Base-by-base conservation (phyloP, 2,888 invertebrate species). In the Lydus trimaculatus region DNA sequence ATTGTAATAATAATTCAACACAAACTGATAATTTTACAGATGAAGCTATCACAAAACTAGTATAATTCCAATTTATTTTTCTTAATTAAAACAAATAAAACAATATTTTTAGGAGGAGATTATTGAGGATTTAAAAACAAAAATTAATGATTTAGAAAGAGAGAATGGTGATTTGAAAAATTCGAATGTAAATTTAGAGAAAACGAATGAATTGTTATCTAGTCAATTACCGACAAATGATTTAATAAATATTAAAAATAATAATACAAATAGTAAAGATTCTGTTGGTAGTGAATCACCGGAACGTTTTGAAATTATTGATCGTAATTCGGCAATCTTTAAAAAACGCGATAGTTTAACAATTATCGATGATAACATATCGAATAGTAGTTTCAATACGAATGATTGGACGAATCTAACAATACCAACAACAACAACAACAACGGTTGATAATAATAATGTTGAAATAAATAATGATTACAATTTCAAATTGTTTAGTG, bases 281-380 rank as follows among this genome's bases (percentile, higher is more conserved):
- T 78, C 82, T 36, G 78, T 89, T 0, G 87, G 88, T 62, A 89
- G 89, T 76, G 87, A 86, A 0, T 89, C 90, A 0, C 90, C 89
- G 0, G 90, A 90, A 74, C 88, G 89, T 78, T 90, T 90, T 82
- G 90, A 90, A 82, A 89, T 90, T 76, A 89, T 90, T 73, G 79
- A 80, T 62, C 75, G 75, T 67, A 75, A 75, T 64, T 77, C 75
- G 69, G 60, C 74, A 8, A 31, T 75, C 20, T 76, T 75, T 64
- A 75, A 79, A 67, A 78, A 78, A 63, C 76, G 76, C 59, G 81
- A 80, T 25, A 79, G 77, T 71, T 73, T 78, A 33, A 69, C 73
- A 43, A 78, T 75, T 59, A 68, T 77, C 48, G 83, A 83, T 61
- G 84, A 84, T 72, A 82, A 79, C 67, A 76, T 82, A 58, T 84